These are phyloP conservation scores for Mirza zaza DNA, from an alignment of 2,113 vertebrate genomes.

Conservation along the genomic window DNA sequence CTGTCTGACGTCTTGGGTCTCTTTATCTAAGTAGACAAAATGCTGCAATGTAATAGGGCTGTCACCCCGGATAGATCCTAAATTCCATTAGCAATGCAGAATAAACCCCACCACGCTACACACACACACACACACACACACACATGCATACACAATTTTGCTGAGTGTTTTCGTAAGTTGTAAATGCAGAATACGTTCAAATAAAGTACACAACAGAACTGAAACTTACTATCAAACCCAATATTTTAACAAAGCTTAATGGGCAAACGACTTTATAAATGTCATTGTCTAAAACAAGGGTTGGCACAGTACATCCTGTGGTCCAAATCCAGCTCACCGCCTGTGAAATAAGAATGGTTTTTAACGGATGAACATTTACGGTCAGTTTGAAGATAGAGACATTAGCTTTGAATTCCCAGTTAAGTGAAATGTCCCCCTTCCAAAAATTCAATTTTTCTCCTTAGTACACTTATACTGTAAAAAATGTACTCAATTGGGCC, in stretches of 20 bases:
- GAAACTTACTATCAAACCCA: background rate
- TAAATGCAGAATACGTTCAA: background rate
- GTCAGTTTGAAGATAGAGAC: background rate
- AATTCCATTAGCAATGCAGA: background rate
- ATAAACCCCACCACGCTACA: background rate
- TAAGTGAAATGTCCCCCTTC: background rate
- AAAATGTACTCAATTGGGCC: background rate
- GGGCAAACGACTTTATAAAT: background rate
- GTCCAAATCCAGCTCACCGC: background rate
- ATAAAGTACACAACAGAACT: background rate
- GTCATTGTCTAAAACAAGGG: background rate
- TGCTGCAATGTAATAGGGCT: background rate
- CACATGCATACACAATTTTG: background rate
- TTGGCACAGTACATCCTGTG: background rate
- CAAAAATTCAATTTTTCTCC: background rate
- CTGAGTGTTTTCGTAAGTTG: background rate
- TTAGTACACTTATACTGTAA: background rate
- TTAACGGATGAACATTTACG: background rate
- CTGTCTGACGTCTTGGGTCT: background rate
- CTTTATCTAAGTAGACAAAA: slow-evolving; percentile 13
- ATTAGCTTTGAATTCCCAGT: background rate
- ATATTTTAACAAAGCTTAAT: background rate
- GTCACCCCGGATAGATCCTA: background rate
- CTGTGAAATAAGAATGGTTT: background rate
- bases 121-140: background rate